These are phyloP conservation scores for Leptinotarsa haldemani DNA, from an alignment of 2,888 invertebrate species.

Conservation along the genomic window DNA sequence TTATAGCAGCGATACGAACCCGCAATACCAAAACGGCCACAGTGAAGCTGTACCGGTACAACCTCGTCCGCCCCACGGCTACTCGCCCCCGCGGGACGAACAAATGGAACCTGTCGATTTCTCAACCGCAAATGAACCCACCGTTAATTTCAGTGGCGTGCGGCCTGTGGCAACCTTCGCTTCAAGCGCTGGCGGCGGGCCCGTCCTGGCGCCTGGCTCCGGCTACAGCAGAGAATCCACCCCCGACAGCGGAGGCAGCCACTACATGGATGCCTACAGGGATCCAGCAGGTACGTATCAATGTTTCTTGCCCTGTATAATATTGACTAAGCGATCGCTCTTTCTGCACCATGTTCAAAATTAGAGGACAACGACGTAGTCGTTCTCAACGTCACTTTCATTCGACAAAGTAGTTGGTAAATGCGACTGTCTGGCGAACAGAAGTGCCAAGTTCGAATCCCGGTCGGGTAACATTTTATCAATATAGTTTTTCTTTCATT, in stretches of 20 bases:
- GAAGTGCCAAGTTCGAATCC: no score
- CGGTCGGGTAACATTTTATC: no score
- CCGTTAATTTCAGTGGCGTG: constrained; percentile 73
- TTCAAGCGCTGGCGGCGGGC: constrained; percentile 45
- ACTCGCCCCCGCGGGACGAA: constrained; percentile 66
- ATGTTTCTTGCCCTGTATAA: background rate
- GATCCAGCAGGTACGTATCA: constrained; percentile 81
- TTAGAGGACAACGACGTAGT: no score
- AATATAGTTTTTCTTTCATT: no score
- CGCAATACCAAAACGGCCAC: constrained; percentile 68
- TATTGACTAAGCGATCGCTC: no score
- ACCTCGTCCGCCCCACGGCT: constrained; percentile 54
- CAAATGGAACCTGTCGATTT: constrained; percentile 81
- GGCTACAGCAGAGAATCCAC: constrained; percentile 88
- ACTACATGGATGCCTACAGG: constrained; percentile 88
- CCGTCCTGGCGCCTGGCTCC: constrained; percentile 69
- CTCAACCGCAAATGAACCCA: constrained; percentile 74
- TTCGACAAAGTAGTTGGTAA: no score
- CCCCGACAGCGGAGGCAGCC: constrained; percentile 89
- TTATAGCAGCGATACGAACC: constrained; percentile 69
- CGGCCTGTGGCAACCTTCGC: constrained; percentile 66
- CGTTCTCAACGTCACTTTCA: no score
- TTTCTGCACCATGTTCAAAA: no score
- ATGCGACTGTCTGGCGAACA: no score
- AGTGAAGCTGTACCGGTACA: constrained; percentile 65